Evolutionary conservation across 2,113 vertebrate genomes (phyloP).

Genomic region (Lepisosteus osseus): DNA sequence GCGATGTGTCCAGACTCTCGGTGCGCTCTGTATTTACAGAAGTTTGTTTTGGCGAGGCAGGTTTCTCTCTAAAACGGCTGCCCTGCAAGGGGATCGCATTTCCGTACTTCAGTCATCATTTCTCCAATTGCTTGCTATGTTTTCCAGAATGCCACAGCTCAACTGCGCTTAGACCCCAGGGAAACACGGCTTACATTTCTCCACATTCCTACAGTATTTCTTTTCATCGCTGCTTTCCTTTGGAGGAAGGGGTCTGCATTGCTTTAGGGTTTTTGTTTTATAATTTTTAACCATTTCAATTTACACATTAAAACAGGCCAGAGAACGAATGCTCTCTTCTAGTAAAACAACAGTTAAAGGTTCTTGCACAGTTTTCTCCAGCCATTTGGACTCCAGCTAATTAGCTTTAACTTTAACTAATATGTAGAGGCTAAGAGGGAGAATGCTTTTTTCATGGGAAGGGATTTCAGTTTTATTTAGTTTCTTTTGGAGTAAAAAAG

Average conservation of each 20-base stretch:
- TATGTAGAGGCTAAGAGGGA: no score
- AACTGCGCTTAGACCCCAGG: constrained; percentile 7
- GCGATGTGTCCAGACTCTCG: neutral
- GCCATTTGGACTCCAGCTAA: no score
- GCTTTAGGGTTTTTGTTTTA: neutral
- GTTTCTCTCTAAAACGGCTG: neutral
- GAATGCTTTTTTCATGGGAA: no score
- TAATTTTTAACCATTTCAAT: neutral
- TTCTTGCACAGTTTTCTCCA: no score
- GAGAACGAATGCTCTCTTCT: no score
- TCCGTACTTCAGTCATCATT: constrained; percentile 17
- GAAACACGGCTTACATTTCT: neutral
- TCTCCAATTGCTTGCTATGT: constrained; percentile 10
- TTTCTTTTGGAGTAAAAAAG: no score
- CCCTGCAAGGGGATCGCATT: neutral
- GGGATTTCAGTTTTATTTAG: no score
- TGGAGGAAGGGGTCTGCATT: neutral
- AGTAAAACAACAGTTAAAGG: no score
- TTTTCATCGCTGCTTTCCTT: neutral
- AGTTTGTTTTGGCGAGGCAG: constrained; percentile 20
- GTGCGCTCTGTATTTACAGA: neutral
- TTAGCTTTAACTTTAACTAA: no score
- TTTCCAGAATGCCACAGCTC: constrained; percentile 8
- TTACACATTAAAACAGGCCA: neutral
- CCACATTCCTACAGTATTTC: neutral